Evolutionary conservation across 2,888 invertebrate genomes (phyloP).

Genomic region (Hemicrepidius hirtus): DNA sequence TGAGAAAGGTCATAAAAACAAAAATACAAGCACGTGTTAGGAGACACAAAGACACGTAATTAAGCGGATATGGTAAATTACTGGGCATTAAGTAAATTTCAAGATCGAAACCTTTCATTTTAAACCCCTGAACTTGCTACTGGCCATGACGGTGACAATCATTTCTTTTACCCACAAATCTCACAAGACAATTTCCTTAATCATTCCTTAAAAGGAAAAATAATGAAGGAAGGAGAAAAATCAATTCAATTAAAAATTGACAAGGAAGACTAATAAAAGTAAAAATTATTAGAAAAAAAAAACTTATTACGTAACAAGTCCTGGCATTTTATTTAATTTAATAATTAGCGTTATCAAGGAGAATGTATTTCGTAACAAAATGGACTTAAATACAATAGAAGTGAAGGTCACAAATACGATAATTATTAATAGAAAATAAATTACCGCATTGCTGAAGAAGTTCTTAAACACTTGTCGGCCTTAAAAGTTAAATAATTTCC

Average conservation of each 20-base stretch:
- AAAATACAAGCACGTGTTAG: not conserved
- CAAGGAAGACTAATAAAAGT: not conserved
- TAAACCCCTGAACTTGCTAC: constrained; percentile 20
- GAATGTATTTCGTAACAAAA: constrained; percentile 12
- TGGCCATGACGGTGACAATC: constrained; percentile 11
- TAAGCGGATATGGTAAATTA: constrained; percentile 20
- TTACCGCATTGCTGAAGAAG: not conserved
- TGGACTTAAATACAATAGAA: not conserved
- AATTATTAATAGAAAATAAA: constrained; percentile 4
- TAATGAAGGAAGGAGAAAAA: too few relatives aligned
- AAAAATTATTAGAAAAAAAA: not conserved
- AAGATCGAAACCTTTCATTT: constrained; percentile 27
- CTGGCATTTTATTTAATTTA: constrained; percentile 4
- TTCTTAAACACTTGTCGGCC: not conserved
- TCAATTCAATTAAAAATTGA: too few relatives aligned
- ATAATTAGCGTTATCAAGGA: constrained; percentile 18
- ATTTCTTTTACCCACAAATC: not conserved
- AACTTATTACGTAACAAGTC: not conserved
- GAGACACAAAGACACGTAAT: not conserved
- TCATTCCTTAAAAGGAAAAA: too few relatives aligned
- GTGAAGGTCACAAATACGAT: not conserved
- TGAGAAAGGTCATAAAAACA: too few relatives aligned
- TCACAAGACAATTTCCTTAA: too few relatives aligned
- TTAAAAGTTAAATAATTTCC: too few relatives aligned
- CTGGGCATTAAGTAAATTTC: constrained; percentile 21